Conservation (phyloP, 2,797 vertebrate genomes). For the Pseudochirops cupreus region DNA sequence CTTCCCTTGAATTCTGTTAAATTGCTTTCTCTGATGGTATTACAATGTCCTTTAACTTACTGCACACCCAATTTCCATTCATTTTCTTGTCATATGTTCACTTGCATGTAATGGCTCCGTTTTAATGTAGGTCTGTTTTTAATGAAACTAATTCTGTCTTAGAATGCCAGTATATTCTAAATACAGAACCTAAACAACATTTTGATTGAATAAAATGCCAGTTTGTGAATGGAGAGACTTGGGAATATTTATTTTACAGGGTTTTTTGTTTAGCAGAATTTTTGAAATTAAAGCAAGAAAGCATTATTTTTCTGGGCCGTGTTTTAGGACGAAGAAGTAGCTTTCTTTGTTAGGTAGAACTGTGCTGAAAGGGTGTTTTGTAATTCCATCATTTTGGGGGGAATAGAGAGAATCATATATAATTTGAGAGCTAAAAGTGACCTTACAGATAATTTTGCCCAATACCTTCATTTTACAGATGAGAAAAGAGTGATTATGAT, state of each 20-base stretch:
- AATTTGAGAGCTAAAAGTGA: conserved; percentile 18
- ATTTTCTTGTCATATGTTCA: conserved; percentile 26
- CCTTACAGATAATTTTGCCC: conserved; percentile 25
- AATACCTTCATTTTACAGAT: conserved; percentile 40
- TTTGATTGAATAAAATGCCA: conserved; percentile 42
- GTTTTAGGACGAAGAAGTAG: conserved; percentile 47
- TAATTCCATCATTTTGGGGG: conserved; percentile 22
- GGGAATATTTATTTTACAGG: conserved; percentile 15
- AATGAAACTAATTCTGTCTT: conserved; percentile 47
- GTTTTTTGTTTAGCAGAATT: conserved; percentile 57
- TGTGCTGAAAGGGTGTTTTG: conserved; percentile 24
- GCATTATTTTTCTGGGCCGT: conserved; percentile 45
- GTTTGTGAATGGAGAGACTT: conserved; percentile 33
- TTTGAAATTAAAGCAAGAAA: conserved; percentile 51
- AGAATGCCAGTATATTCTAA: conserved; percentile 7
- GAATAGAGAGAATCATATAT: conserved; percentile 34
- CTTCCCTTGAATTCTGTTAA: conserved; percentile 18
- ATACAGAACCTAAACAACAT: conserved; percentile 34
- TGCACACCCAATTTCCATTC: conserved; percentile 4
- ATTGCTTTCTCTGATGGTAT: conserved; percentile 36
- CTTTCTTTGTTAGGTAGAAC: conserved; percentile 49
- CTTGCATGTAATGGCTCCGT: conserved; percentile 12
- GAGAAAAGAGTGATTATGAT: background rate
- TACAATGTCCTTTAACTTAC: conserved; percentile 16
- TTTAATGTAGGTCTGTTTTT: conserved; percentile 46